Base-by-base conservation (phyloP, 2,888 invertebrate species). In the Metopia argyrocephala region DNA sequence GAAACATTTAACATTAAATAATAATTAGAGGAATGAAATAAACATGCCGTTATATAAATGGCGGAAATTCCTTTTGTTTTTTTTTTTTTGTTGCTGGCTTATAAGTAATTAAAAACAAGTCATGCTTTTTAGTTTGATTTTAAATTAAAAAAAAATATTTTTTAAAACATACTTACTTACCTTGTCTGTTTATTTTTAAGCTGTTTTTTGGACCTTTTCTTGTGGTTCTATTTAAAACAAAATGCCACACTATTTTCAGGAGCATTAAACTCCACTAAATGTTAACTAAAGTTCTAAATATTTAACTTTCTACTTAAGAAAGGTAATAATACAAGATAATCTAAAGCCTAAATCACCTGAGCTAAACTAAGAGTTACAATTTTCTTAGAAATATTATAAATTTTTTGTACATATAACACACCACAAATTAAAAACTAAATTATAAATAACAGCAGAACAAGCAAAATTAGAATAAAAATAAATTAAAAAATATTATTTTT, bases 371-470 rank as follows among this genome's bases (percentile, higher is more conserved):
- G 31, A 31, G 54, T 48, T 64, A 48, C 20, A 28, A 12, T 25
- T 31, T 65, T 65, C 54, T 64, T 38, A 15, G 38, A 38, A 12
- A 12, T 31, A 12, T 9, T 3, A 31, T 12, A n/a, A n/a, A 61
- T 76, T 65, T 57, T 75, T 65, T 70, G 38, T 74, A 78, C 70
- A 82, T 70, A 82, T 78, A 78, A 84, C 86, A 87, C 87, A 86
- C 87, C 87, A 87, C 86, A 87, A 87, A 87, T 87, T 83, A 85
- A 78, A 69, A 79, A 76, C 25, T 45, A 9, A 18, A 48, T n/a
- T 23, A 21, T 69, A 21, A 66, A 62, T 74, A 81, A 78, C 82
- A 83, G 83, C 82, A 61, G 46, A 79, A 78, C 83, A 81, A 71
- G 76, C 83, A 79, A 78, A 65, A 62, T 28, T 31, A 38, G 15